These are phyloP conservation scores for Pseudobourletiella spinata DNA, from an alignment of 1,140 invertebrate species.

Conservation along the genomic window DNA sequence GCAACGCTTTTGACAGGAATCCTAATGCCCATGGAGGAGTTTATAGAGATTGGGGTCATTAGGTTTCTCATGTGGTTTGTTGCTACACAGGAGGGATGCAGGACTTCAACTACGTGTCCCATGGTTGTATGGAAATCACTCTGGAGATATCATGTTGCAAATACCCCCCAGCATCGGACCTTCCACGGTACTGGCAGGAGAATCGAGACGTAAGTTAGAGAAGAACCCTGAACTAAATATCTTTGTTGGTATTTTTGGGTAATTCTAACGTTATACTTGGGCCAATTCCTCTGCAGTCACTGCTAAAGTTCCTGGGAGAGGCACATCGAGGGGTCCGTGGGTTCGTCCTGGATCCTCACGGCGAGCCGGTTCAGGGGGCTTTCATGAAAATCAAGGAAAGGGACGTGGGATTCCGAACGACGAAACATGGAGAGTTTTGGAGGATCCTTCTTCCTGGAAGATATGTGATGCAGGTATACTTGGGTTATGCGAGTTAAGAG, in stretches of 20 bases:
- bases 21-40: too few species aligned
- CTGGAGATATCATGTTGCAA: constrained; percentile 96
- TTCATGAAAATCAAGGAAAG: constrained; percentile 72
- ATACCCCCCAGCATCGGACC: constrained; percentile 72
- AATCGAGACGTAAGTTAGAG: constrained; percentile 85
- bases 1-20: not conserved
- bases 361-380: constrained; percentile 71
- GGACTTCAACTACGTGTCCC: constrained; percentile 97
- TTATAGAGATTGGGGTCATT: too few species aligned
- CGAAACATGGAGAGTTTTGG: constrained; percentile 90
- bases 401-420: constrained; percentile 78
- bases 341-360: constrained; percentile 70
- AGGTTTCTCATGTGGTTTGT: too few species aligned
- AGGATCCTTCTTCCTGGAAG: constrained; percentile 71
- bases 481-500: not conserved
- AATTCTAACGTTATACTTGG: too few species aligned
- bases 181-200: constrained; percentile 88
- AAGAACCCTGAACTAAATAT: constrained; percentile 36
- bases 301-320: constrained; percentile 78
- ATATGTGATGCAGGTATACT: constrained; percentile 66
- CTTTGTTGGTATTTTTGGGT: not conserved
- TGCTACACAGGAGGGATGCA: constrained; percentile 76
- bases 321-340: constrained; percentile 76
- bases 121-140: constrained; percentile 97
- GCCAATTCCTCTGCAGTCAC: constrained; percentile 51